phyloP scores from a whole-genome alignment of 2,888 invertebrate species.

The Drosophila rubida region DNA sequence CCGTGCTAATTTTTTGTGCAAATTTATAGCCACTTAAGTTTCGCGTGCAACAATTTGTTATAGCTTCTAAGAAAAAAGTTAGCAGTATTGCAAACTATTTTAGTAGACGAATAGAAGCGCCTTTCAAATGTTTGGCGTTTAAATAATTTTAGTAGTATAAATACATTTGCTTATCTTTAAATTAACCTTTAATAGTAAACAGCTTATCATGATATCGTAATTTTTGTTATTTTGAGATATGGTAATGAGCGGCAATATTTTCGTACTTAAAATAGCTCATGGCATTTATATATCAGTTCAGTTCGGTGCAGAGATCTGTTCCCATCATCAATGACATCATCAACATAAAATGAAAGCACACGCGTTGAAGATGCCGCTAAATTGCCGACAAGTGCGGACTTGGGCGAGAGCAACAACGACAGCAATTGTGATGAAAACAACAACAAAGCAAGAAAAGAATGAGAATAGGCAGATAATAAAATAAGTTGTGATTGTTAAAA shows the following conservation, averaged over 20 bases:
- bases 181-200: neutral
- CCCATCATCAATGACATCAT: constrained; percentile 65
- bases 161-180: constrained; percentile 6
- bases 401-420: constrained; percentile 9
- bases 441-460: constrained; percentile 5
- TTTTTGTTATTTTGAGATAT: neutral
- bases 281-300: constrained; percentile 21
- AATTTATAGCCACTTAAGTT: neutral
- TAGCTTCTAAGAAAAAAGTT: too few species aligned
- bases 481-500: constrained; percentile 15
- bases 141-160: neutral
- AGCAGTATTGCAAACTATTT: too few species aligned
- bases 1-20: neutral
- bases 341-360: constrained; percentile 55
- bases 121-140: neutral
- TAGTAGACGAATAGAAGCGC: constrained; percentile 1
- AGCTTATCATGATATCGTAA: too few species aligned
- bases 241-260: neutral
- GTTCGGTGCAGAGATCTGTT: constrained; percentile 5
- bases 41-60: too few species aligned
- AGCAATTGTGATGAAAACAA: constrained; percentile 16
- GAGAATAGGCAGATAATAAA: constrained; percentile 7
- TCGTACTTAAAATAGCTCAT: constrained; percentile 6
- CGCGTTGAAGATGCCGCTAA: constrained; percentile 50
- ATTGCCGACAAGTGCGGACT: constrained; percentile 49